Evolutionary conservation across 1,140 invertebrate species (phyloP), one percentile per base, ranked within the genome.

Genomic region (Hylaeus anthracinus): DNA sequence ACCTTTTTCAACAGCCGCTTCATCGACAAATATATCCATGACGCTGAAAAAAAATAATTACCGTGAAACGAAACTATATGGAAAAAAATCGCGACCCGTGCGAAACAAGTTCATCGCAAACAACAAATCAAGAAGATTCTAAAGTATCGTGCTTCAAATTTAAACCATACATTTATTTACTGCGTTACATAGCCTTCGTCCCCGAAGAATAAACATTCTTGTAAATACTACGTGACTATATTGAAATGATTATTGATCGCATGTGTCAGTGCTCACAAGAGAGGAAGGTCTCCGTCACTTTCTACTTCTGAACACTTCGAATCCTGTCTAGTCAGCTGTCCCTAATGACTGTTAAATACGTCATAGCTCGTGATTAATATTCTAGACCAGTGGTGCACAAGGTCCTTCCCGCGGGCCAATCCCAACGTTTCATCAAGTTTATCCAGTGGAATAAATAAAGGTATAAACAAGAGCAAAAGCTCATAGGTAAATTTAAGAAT

Each of bases 321-420:
- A 69, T 76, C 79, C 60, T 71, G 58, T 71, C 74, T 65, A 77
- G 74, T 71, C 80, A 65, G 15, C 82, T 76, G 79, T 65, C 78
- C 75, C 70, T 86, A 88, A 87, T 83, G 83, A 85, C 55, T 55
- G 64, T 81, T 81, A 75, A 85, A 77, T 76, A 86, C 80, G 69
- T 84, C 81, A 82, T 82, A 81, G 69, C 64, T 58, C 14, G 71
- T 89, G 85, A 89, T 89, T 89, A 88, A 89, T 83, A 77, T 72
- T 81, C 74, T 41, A 60, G 72, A 58, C 2, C 45, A 48, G 45
- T 48, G 45, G 45, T 48, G 45, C 45, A 5, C 45, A 48, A 48
- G 5, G 5, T 48, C 8, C 8, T 5, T 48, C 45, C 45, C 8
- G 26, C 26, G 26, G 26, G 26, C 26, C 26, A 26, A 26, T 26